Evolutionary conservation across 1,140 invertebrate species (phyloP).

Genomic region (Mizuhopecten yessoensis): DNA sequence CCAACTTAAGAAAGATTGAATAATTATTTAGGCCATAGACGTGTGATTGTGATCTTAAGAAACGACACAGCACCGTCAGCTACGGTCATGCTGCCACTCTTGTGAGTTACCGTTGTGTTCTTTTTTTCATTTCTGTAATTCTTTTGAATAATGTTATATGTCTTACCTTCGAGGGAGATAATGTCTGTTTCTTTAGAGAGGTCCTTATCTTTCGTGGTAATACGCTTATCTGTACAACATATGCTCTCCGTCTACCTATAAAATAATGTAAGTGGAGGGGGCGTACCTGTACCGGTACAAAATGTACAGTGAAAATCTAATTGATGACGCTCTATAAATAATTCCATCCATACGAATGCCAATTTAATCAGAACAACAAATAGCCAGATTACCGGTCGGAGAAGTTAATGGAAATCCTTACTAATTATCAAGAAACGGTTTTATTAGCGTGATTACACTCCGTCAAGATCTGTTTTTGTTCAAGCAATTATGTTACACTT

Average conservation of each 20-base stretch:
- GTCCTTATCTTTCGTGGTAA: not conserved
- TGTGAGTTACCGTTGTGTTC: no score
- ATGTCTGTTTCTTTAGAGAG: not conserved
- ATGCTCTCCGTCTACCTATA: not conserved
- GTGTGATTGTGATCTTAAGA: no score
- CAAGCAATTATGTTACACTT: not conserved
- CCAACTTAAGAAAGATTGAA: no score
- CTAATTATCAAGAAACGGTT: not conserved
- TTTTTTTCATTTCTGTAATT: no score
- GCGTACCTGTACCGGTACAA: not conserved
- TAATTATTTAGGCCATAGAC: no score
- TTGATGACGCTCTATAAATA: not conserved
- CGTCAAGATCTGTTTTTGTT: not conserved
- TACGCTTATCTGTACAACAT: not conserved
- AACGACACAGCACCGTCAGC: no score
- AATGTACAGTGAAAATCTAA: not conserved
- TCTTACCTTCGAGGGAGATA: not conserved
- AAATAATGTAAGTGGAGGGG: not conserved
- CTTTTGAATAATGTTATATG: no score
- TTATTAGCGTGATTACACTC: not conserved
- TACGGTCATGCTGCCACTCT: no score
- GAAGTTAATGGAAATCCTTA: not conserved
- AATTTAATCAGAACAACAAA: not conserved
- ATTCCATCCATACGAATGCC: not conserved
- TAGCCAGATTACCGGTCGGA: not conserved